Base-by-base conservation (phyloP, 2,888 invertebrate species). In the Eupithecia vulgata region DNA sequence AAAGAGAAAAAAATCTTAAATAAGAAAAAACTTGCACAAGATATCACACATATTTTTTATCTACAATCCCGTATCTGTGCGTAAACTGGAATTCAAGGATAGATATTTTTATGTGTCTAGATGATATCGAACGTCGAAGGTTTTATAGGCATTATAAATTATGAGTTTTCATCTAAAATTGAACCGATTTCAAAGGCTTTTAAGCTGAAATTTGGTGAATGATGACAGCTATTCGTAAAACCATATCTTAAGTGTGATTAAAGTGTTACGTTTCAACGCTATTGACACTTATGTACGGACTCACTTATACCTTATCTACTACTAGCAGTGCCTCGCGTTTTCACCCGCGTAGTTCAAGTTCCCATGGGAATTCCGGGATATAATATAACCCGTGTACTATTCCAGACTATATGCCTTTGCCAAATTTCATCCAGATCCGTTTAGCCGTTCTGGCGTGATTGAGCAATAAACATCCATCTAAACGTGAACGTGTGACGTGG, bases 131-230 rank as follows among this genome's bases (percentile, higher is more conserved):
- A 76, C 70, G 48, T 72, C 61, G 45, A 74, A 57, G 67, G 74
- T 77, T 77, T n/a, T 77, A 78, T 72, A 73, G 52, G 67, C 64
- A 45, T 66, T 73, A 75, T 76, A 75, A 78, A 73, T 73, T 68
- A 70, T 59, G 45, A 73, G 75, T 72, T 71, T 70, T 72, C 71
- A 73, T 71, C 68, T 68, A 71, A 72, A 73, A 76, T 78, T 73
- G 62, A 75, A 76, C 70, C 72, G 67, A 68, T 71, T 73, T 76
- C 66, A 75, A 70, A 67, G 52, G 73, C 67, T 70, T 71, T 66
- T 62, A 67, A 48, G 35, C 21, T 65, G 35, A 52, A 25, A 61
- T 67, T 71, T 59, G 37, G 48, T 61, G 30, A 35, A 67, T 35
- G 30, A 61, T 71, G 45, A 48, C 48, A 52, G 67, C 62, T 37